Base-by-base conservation (phyloP, 1,140 invertebrate genomes). In the Scaptomyza pallida region DNA sequence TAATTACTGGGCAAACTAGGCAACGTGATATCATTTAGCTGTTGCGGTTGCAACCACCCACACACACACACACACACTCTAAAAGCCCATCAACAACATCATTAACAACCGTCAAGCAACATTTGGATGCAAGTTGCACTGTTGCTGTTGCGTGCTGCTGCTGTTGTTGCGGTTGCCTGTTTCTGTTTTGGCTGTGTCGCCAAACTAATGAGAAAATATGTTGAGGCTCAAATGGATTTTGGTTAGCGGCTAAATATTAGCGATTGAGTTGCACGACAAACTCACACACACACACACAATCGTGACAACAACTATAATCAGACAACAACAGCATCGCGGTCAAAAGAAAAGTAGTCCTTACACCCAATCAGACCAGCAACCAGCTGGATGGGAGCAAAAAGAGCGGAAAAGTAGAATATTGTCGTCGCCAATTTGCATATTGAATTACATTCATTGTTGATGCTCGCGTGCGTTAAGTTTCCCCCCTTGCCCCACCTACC, bases 401-500 rank as follows among this genome's bases (percentile, higher is more conserved):
- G 47, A 75, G n/a, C n/a, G n/a, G n/a, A 77, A 78, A 81, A 78
- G 74, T 88, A 70, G 68, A 82, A 81, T 88, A 78, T 75, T 75
- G 68, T 72, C 81, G 71, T 67, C 59, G 52, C 51, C 71, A 77
- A 86, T 86, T 86, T 86, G 82, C 82, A 86, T 86, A 88, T 86
- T 81, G 82, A 88, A 88, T 88, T 88, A 88, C 82, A 75, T 68
- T 75, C 78, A 88, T 88, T 88, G 82, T 88, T 88, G 75, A 75
- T 82, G 65, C 56, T 80, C 45, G 65, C 72, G 52, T 69, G 63
- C 41, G 61, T 78, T 72, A 70, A 64, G 59, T 16, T 17, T 43
- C 35, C 45, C 33, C 21, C 15, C 37, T 30, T 19, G 9, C n/a
- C 54, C 21, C 21, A 26, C 15, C n/a, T 10, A 26, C 17, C 51